phyloP scores from a whole-genome alignment of 1,140 invertebrate species.

The Bombus balteatus region DNA sequence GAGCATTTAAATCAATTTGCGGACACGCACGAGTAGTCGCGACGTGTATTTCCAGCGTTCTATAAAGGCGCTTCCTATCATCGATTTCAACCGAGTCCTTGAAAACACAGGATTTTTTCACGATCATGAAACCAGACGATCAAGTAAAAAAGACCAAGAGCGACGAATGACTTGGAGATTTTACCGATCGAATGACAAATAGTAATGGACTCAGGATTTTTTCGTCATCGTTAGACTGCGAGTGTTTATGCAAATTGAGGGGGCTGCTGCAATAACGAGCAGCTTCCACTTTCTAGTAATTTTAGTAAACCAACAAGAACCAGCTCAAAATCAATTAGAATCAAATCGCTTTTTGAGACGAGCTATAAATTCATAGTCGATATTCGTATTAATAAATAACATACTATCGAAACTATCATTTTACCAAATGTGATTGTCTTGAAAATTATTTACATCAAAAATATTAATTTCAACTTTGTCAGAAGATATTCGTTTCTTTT shows the following conservation, averaged over 20 bases:
- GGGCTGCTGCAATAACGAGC: too few species aligned
- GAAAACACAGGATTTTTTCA: not conserved
- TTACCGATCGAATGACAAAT: not conserved
- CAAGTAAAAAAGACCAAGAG: not conserved
- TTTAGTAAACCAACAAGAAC: too few species aligned
- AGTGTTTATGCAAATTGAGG: not conserved
- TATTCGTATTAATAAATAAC: not conserved
- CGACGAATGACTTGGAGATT: not conserved
- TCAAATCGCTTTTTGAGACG: not conserved
- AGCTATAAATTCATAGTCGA: not conserved
- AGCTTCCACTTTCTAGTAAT: not conserved
- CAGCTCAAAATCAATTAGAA: not conserved
- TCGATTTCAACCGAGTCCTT: constrained; percentile 36
- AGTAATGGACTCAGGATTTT: too few species aligned
- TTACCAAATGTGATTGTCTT: too few species aligned
- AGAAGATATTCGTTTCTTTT: too few species aligned
- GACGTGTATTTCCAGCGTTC: constrained; percentile 54
- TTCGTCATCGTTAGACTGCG: not conserved
- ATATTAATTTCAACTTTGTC: too few species aligned
- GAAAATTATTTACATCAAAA: too few species aligned
- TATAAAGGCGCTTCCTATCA: constrained; percentile 37
- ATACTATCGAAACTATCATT: too few species aligned
- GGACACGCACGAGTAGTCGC: constrained; percentile 55
- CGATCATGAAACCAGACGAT: not conserved
- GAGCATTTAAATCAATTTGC: constrained; percentile 69